A percentile compares a stretch with the other conserved stretches of the same genome.
Conservation (phyloP, 2,797 vertebrate genomes). For the Octomys mimax region DNA sequence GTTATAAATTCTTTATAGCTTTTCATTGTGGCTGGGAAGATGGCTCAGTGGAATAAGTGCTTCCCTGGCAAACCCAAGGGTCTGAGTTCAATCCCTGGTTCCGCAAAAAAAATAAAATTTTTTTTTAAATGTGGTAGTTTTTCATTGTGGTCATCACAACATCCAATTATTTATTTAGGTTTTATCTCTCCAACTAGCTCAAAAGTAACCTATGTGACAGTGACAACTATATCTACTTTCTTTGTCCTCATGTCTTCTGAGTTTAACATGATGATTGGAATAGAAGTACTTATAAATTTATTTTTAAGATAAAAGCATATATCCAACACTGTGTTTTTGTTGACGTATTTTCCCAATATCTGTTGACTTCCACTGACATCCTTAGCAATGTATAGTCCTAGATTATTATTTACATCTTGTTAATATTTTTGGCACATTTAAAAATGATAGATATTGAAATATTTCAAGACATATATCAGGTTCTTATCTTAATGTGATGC, state of each 20-base stretch:
- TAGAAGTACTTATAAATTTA: not conserved
- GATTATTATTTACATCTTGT: not conserved
- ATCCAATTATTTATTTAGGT: not conserved
- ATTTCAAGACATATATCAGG: slow-evolving; percentile 10
- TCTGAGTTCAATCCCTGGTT: too few relatives aligned
- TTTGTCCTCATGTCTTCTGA: not conserved
- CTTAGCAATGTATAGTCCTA: not conserved
- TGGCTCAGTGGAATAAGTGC: too few relatives aligned
- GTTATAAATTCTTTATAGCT: not conserved
- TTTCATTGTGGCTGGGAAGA: not conserved
- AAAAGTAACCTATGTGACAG: not conserved
- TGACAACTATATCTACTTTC: not conserved
- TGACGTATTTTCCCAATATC: slow-evolving; percentile 1
- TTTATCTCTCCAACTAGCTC: slow-evolving; percentile 5
- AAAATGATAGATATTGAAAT: not conserved
- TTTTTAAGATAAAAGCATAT: not conserved
- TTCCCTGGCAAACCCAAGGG: too few relatives aligned
- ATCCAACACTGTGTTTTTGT: not conserved
- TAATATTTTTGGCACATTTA: slow-evolving; percentile 24
- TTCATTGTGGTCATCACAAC: not conserved
- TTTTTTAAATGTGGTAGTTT: too few relatives aligned
- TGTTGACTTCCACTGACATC: not conserved
- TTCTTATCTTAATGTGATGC: not conserved
- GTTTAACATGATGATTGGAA: not conserved
- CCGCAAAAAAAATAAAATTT: too few relatives aligned